phyloP scores from a whole-genome alignment of 2,113 vertebrate genomes.

The Mastomys natalensis region DNA sequence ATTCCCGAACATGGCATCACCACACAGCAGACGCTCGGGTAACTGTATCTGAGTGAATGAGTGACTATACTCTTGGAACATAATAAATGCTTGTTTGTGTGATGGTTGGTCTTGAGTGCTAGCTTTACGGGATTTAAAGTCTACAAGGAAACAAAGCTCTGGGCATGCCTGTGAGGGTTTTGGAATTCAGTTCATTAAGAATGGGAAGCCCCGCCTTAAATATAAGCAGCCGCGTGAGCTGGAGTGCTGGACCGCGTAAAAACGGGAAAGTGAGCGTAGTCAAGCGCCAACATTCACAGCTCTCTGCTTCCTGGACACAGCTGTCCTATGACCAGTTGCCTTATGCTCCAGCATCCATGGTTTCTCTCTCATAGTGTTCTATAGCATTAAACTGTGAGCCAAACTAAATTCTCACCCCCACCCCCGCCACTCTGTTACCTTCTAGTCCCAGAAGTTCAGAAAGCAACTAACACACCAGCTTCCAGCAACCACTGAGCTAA shows the following conservation, averaged over 20 bases:
- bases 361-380: too few species aligned
- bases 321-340: not conserved
- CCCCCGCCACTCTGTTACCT: too few species aligned
- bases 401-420: not conserved
- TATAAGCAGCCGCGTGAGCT: not conserved
- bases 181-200: not conserved
- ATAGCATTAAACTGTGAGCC: not conserved
- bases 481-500: constrained; percentile 3
- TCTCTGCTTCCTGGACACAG: not conserved
- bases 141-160: not conserved
- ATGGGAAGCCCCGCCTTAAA: too few species aligned
- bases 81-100: not conserved
- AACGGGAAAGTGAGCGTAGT: fast-evolving
- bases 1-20: not conserved
- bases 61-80: not conserved
- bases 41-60: constrained; percentile 20
- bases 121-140: not conserved
- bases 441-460: too few species aligned
- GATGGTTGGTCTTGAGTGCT: not conserved
- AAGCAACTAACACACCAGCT: not conserved
- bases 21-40: not conserved
- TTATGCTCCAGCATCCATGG: not conserved
- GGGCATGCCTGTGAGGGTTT: not conserved
- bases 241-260: too few species aligned
- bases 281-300: not conserved